Percentiles rank a stretch among this genome's conserved stretches.
Evolutionary conservation across 2,888 invertebrate genomes (phyloP).

Genomic region (Azorinus chamasolen): DNA sequence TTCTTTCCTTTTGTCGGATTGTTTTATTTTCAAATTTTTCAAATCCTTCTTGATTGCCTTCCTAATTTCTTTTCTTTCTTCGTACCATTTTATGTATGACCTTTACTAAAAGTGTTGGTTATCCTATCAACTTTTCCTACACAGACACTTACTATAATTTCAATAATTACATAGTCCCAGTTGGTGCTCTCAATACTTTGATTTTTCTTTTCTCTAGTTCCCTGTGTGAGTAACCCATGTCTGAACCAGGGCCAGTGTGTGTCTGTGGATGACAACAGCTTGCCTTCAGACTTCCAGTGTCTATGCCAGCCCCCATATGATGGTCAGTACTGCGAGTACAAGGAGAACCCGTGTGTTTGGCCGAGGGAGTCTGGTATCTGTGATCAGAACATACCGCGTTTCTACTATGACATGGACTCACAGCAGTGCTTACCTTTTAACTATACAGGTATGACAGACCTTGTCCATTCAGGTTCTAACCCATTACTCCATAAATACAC

Average conservation of each 20-base stretch:
- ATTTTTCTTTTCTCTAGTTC: conserved; percentile 63
- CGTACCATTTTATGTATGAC: no score
- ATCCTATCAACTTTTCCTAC: no score
- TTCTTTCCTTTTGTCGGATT: no score
- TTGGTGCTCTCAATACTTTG: no score
- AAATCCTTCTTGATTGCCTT: no score
- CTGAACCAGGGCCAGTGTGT: conserved; percentile 78
- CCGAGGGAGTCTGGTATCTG: conserved; percentile 78
- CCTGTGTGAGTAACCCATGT: conserved; percentile 77
- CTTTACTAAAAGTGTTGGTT: no score
- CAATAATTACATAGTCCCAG: no score
- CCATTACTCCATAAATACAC: no score
- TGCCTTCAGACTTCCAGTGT: conserved; percentile 70
- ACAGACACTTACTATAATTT: no score
- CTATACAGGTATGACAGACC: conserved; percentile 75
- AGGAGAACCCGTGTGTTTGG: conserved; percentile 81
- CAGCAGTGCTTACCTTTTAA: conserved; percentile 80
- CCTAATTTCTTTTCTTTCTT: no score
- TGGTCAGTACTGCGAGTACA: conserved; percentile 75
- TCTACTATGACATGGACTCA: conserved; percentile 78
- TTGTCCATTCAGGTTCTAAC: no score
- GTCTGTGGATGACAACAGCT: conserved; percentile 47
- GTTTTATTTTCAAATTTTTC: no score
- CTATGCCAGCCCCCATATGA: conserved; percentile 77
- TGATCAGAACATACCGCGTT: conserved; percentile 71